Conservation (phyloP, 2,888 invertebrate species). For the Drymonia ruficornis region DNA sequence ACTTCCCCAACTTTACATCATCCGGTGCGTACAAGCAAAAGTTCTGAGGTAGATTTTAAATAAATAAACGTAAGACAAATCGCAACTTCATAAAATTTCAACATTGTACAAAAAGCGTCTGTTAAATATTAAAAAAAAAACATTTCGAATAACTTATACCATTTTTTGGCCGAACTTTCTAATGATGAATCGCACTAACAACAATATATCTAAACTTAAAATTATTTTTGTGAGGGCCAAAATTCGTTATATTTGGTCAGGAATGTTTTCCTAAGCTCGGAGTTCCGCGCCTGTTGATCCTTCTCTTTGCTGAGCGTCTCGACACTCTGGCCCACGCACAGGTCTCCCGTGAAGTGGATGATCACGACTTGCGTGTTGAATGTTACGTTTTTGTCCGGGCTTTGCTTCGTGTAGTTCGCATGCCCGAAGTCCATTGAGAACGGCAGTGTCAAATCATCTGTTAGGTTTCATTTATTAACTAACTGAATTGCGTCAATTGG, state of each 20-base stretch:
- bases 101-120: conserved; percentile 39
- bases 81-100: conserved; percentile 49
- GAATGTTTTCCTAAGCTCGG: conserved; percentile 85
- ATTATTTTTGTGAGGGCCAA: conserved; percentile 76
- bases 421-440: conserved; percentile 68
- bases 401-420: conserved; percentile 63
- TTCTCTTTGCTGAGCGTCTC: conserved; percentile 87
- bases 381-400: conserved; percentile 74
- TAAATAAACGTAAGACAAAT: conserved; percentile 48
- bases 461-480: conserved; percentile 20
- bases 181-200: conserved; percentile 36
- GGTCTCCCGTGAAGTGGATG: conserved; percentile 86
- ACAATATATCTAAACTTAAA: conserved; percentile 45
- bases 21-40: conserved; percentile 19
- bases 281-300: conserved; percentile 87
- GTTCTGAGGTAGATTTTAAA: conserved; percentile 32
- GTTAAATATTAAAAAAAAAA: conserved; percentile 33
- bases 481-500: too few relatives aligned
- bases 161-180: conserved; percentile 34
- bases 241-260: conserved; percentile 77
- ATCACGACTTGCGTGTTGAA: conserved; percentile 85
- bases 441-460: conserved; percentile 59
- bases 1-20: conserved; percentile 37
- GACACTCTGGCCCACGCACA: conserved; percentile 80
- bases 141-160: conserved; percentile 39